Evolutionary conservation across 2,113 vertebrate genomes (phyloP).

Genomic region (Hymenochirus boettgeri): DNA sequence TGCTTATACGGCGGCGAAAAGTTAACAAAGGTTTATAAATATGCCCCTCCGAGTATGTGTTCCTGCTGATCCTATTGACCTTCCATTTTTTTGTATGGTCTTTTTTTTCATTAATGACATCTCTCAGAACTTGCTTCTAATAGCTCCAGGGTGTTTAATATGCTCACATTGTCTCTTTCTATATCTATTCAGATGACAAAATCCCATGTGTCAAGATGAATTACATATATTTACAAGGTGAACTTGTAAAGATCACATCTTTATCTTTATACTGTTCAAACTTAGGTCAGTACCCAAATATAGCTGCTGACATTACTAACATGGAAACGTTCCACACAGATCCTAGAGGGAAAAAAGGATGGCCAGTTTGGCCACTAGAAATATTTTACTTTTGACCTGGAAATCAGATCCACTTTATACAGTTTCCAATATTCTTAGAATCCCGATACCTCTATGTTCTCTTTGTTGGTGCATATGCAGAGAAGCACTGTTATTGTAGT

Average conservation of each 20-base stretch:
- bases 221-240: neutral
- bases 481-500: too few species aligned
- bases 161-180: neutral
- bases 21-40: too few species aligned
- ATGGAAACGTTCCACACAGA: too few species aligned
- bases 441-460: too few species aligned
- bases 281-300: neutral
- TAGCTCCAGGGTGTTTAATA: neutral
- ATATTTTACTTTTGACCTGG: too few species aligned
- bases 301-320: neutral
- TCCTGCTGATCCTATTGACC: neutral
- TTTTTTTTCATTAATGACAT: neutral
- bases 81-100: neutral
- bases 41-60: too few species aligned
- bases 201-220: neutral
- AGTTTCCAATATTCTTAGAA: too few species aligned
- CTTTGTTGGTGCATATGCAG: too few species aligned
- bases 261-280: neutral
- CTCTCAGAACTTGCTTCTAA: neutral
- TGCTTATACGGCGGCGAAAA: too few species aligned
- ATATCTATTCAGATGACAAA: neutral
- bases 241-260: conserved; percentile 3
- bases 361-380: too few species aligned
- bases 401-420: too few species aligned
- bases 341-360: too few species aligned